Base-by-base conservation (phyloP, 2,888 invertebrate species). In the Nymphalis c-album region DNA sequence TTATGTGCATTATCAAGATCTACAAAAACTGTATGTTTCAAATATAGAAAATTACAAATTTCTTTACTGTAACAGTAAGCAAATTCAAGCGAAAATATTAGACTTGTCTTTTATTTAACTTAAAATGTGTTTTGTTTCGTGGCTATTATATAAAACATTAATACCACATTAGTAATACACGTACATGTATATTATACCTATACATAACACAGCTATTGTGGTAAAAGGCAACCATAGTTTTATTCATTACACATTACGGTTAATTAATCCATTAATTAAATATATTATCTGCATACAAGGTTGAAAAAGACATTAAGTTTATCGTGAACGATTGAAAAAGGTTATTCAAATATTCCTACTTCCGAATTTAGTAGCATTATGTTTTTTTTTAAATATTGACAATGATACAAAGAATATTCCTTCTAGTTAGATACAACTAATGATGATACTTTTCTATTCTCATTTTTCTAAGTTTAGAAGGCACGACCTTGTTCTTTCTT, bases 401-500 rank as follows among this genome's bases (percentile, higher is more conserved):
- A 40, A 13, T 13, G 13, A 13, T 40, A 3, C 13, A 40, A 40
- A 40, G 40, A 13, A 40, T 40, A 51, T 51, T 51, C 16, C 53
- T 20, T 7, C 16, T 26, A n/a, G n/a, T n/a, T n/a, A n/a, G 17
- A 26, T 53, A 17, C 17, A 40, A 40, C 40, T 40, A 40, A 40
- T 40, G 40, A 53, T 17, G 17, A 26, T 26, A 17, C 55, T 16
- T 61, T 51, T 47, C 18, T n/a, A 48, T 40, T 50, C 40, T 64
- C 31, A 46, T 61, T 61, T 61, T 64, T 74, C 77, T 83, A 80
- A 75, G 73, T 78, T 77, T 75, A 73, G 79, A 85, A 87, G 89
- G 84, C 88, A 75, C 85, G 88, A 87, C 90, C 90, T 91, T 91
- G 87, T 77, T 76, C 67, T 76, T 78, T 81, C 80, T 84, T 85